Evolutionary conservation across 2,888 invertebrate species (phyloP).

Genomic region (Rhagophthalmus giganteus): DNA sequence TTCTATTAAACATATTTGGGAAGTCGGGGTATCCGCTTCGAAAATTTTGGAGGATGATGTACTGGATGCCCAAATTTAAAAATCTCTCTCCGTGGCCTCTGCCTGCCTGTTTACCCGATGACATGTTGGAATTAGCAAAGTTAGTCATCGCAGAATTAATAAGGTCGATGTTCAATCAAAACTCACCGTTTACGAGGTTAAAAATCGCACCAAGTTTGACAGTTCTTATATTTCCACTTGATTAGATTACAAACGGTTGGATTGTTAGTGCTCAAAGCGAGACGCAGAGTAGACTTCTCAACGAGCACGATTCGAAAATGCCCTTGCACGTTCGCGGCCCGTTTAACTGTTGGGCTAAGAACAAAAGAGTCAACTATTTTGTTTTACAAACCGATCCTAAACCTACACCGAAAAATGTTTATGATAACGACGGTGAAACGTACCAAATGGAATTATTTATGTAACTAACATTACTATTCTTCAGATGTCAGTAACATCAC

Average conservation of each 20-base stretch:
- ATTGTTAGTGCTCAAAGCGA: constrained; percentile 85
- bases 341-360: constrained; percentile 76
- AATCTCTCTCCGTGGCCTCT: constrained; percentile 85
- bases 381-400: constrained; percentile 75
- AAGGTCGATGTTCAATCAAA: constrained; percentile 76
- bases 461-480: too few species aligned
- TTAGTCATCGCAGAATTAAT: too few species aligned
- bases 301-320: constrained; percentile 62
- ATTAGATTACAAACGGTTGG: constrained; percentile 87
- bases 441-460: constrained; percentile 12
- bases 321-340: constrained; percentile 85
- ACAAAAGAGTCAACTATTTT: constrained; percentile 80
- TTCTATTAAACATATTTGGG: constrained; percentile 85
- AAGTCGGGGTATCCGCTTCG: constrained; percentile 70
- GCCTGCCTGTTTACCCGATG: constrained; percentile 76
- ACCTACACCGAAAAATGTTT: constrained; percentile 54
- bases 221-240: too few species aligned
- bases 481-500: constrained; percentile 73
- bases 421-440: constrained; percentile 68
- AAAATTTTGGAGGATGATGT: constrained; percentile 81
- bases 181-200: constrained; percentile 67
- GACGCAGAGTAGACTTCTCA: constrained; percentile 71
- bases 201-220: too few species aligned
- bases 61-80: constrained; percentile 94
- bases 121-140: constrained; percentile 75